Base-by-base conservation (phyloP, 2,888 invertebrate species). In the Ganaspis brasiliensis region DNA sequence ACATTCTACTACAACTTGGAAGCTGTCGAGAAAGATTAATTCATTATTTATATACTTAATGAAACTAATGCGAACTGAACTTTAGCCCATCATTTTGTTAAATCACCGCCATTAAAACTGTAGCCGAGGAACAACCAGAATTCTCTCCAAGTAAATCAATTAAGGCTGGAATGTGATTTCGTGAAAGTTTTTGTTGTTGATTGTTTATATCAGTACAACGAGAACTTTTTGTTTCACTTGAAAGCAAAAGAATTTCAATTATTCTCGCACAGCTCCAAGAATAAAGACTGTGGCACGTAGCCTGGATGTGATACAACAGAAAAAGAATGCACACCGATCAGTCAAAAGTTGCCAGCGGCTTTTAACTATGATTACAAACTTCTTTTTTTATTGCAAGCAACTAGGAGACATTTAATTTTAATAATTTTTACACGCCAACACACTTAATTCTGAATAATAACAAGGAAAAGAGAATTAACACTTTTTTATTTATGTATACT, bases 211-310 rank as follows among this genome's bases (percentile, higher is more conserved):
- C 12, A 40, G 40, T 63, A 37, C 14, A 24, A 35, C 37, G 14
- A 21, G 14, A 4, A 14, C 12, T 63, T 37, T 63, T 24, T 37
- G 40, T 40, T 63, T 63, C 21, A 14, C 63, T 19, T 1, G 14
- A 63, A 37, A 12, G 63, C 40, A 40, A n/a, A 40, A 63, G 40
- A 63, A 63, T 63, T 63, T 40, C 63, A 63, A 63, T 63, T 63
- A 63, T 63, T 40, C 63, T 63, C 63, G 21, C 63, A 63, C 37
- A 19, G 21, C 12, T 63, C 10, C 19, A 14, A 40, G 40, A 19
- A 63, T 14, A 63, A 63, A 63, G 19, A 8, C 37, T 21, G 14
- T 40, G 63, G 6, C 10, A 63, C 63, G 40, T 35, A 21, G 35
- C 12, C 2, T 21, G 40, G 14, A 21, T 37, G n/a, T 5, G 21